Evolutionary conservation across 2,113 vertebrate genomes (phyloP).

Genomic region (Hemichromis elongatus): DNA sequence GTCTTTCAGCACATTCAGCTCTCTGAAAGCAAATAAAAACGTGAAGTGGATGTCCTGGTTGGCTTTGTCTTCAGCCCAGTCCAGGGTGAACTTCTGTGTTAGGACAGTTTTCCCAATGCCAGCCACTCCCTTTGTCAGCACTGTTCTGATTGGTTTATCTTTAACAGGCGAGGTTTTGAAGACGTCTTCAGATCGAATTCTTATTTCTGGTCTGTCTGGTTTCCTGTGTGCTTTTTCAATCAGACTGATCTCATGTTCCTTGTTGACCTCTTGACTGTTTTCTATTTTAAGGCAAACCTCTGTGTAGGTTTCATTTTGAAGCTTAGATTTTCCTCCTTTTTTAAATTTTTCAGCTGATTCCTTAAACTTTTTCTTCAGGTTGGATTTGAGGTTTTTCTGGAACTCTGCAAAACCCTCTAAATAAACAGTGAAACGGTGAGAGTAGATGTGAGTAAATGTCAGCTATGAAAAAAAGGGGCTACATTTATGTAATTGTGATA

Average conservation of each 20-base stretch:
- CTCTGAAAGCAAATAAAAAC: neutral
- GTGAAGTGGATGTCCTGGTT: neutral
- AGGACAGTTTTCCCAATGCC: neutral
- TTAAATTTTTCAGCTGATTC: neutral
- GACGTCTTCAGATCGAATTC: neutral
- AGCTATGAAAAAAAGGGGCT: neutral
- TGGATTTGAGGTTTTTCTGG: neutral
- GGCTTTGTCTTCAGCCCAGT: neutral
- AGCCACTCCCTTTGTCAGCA: neutral
- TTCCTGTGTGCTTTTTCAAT: constrained; percentile 6
- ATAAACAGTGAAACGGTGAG: neutral
- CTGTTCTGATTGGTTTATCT: neutral
- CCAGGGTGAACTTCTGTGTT: neutral
- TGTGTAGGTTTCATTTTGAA: neutral
- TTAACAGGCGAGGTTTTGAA: neutral
- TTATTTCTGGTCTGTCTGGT: neutral
- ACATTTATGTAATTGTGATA: neutral
- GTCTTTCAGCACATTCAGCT: neutral
- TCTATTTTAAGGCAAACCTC: neutral
- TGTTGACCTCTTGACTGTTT: neutral
- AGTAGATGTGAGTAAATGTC: neutral
- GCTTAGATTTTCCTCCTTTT: neutral
- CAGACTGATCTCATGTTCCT: constrained; percentile 6
- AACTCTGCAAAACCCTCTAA: neutral
- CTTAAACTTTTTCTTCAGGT: neutral